Conservation (phyloP, 1,140 invertebrate species). For the Dufourea novaeangliae region DNA sequence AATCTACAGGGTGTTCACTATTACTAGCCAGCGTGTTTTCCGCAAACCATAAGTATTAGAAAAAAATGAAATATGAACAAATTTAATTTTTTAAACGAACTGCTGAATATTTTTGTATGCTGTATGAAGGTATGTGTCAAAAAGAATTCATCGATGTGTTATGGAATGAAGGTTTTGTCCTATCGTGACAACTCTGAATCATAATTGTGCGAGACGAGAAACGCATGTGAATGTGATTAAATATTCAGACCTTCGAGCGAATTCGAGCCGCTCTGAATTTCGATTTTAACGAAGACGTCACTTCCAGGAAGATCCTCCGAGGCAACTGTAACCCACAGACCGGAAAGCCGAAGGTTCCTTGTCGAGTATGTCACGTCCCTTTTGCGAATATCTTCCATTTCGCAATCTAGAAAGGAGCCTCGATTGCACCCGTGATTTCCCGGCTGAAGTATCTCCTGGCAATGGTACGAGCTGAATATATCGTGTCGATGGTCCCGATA, state of each 20-base stretch:
- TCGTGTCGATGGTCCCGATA: not conserved
- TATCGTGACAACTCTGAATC: not conserved
- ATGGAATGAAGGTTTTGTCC: not conserved
- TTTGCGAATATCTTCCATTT: not conserved
- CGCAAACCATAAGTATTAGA: too few species aligned
- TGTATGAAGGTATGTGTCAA: too few species aligned
- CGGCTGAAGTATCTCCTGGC: not conserved
- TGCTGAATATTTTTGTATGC: too few species aligned
- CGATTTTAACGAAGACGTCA: conserved; percentile 16
- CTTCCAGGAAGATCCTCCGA: conserved; percentile 4
- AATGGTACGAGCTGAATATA: not conserved
- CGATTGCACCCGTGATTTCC: not conserved
- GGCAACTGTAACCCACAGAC: not conserved
- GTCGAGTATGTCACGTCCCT: not conserved
- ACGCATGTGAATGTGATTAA: not conserved
- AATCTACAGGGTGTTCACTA: too few species aligned
- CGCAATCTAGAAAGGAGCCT: not conserved
- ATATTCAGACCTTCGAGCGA: not conserved
- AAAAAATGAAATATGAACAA: too few species aligned
- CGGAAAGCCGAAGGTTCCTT: not conserved
- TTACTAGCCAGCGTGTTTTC: too few species aligned
- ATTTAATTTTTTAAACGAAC: too few species aligned
- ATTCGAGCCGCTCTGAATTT: not conserved
- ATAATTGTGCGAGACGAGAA: not conserved
- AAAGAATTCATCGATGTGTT: too few species aligned